phyloP scores from a whole-genome alignment of 2,888 invertebrate species.

The Calephelis perditalis region DNA sequence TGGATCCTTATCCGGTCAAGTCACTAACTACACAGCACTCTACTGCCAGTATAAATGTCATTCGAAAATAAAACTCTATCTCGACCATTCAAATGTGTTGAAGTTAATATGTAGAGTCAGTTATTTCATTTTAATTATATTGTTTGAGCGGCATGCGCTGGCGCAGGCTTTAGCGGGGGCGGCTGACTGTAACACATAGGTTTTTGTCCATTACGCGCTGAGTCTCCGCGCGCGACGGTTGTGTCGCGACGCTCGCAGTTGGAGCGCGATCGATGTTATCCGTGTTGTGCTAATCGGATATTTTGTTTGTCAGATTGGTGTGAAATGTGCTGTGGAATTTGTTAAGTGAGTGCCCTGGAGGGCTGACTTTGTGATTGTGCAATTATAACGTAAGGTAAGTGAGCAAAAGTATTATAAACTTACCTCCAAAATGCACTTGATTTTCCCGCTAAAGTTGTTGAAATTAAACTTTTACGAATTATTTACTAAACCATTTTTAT shows the following conservation, averaged over 20 bases:
- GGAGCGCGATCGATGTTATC: constrained; percentile 45
- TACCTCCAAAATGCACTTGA: not conserved
- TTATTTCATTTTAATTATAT: too few relatives aligned
- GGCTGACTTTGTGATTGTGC: constrained; percentile 46
- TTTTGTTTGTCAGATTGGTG: constrained; percentile 42
- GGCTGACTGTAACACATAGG: constrained; percentile 18
- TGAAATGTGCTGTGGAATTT: constrained; percentile 60
- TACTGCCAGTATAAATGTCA: too few relatives aligned
- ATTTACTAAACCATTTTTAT: too few relatives aligned
- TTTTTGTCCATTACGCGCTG: constrained; percentile 56
- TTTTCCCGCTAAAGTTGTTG: not conserved
- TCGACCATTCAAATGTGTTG: too few relatives aligned
- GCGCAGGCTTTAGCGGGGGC: constrained; percentile 32
- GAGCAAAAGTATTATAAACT: not conserved
- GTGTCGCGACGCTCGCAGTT: constrained; percentile 65
- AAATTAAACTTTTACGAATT: too few relatives aligned
- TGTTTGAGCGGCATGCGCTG: constrained; percentile 24
- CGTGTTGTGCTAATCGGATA: constrained; percentile 42
- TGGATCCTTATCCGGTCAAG: too few relatives aligned
- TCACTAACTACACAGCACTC: too few relatives aligned
- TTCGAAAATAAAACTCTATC: too few relatives aligned
- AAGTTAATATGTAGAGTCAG: too few relatives aligned
- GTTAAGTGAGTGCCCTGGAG: constrained; percentile 61
- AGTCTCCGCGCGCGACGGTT: constrained; percentile 65
- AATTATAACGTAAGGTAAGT: constrained; percentile 27